A percentile compares a stretch with the other conserved stretches of the same genome.
These are phyloP conservation scores for Girardinichthys multiradiatus DNA, from an alignment of 2,113 vertebrate genomes.

Conservation along the genomic window DNA sequence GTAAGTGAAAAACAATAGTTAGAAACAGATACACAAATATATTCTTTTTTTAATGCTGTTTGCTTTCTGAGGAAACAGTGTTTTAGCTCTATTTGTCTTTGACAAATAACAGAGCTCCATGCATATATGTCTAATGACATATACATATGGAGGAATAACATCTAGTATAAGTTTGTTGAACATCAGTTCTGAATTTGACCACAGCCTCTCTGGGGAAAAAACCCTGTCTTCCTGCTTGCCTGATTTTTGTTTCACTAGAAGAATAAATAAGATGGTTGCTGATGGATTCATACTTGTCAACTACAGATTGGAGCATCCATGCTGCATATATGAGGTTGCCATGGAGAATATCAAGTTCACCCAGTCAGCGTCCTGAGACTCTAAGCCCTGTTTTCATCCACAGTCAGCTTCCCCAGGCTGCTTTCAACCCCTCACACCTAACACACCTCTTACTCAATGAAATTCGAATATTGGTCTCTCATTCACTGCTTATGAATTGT, in stretches of 20 bases:
- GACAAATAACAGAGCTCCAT: no score
- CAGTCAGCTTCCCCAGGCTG: constrained; percentile 21
- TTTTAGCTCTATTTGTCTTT: neutral
- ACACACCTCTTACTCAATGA: constrained; percentile 20
- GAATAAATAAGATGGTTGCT: constrained; percentile 12
- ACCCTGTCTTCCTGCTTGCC: neutral
- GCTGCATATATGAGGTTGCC: constrained; percentile 45
- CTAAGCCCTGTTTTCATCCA: constrained; percentile 16
- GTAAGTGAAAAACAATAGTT: no score
- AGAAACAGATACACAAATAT: no score
- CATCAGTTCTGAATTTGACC: neutral
- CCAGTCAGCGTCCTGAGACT: constrained; percentile 1
- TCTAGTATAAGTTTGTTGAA: neutral
- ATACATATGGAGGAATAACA: neutral
- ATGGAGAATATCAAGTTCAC: constrained; percentile 29
- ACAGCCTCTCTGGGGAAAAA: neutral
- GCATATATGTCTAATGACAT: no score
- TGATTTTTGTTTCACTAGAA: neutral
- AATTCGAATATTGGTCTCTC: constrained; percentile 42
- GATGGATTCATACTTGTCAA: neutral
- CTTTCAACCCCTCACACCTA: constrained; percentile 27
- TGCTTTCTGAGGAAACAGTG: neutral
- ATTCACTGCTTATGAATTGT: constrained; percentile 59
- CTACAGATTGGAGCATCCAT: constrained; percentile 8
- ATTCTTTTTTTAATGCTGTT: no score